Percentiles rank a stretch among this genome's conserved stretches.
Evolutionary conservation across 1,140 invertebrate species (phyloP).

Genomic region (Leptinotarsa lineolata): DNA sequence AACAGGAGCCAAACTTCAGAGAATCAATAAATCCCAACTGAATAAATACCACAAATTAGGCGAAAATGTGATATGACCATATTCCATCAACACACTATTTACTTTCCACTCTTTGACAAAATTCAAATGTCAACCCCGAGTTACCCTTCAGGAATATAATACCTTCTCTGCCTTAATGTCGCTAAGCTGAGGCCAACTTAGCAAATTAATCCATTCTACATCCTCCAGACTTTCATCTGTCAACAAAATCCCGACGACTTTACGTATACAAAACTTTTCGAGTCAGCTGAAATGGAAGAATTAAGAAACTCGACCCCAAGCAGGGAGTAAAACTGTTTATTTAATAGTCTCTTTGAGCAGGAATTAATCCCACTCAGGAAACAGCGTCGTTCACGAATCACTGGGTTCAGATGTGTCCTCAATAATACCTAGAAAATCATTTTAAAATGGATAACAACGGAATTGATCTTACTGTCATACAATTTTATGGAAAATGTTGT

Average conservation of each 20-base stretch:
- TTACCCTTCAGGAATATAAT: background rate
- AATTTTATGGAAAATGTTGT: too few relatives aligned
- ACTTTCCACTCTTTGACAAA: too few relatives aligned
- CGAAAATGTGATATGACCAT: too few relatives aligned
- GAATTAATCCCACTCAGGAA: background rate
- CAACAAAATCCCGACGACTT: background rate
- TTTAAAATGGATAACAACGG: too few relatives aligned
- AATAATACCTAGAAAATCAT: too few relatives aligned
- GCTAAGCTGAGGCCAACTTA: background rate
- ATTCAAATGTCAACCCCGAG: too few relatives aligned
- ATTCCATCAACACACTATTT: too few relatives aligned
- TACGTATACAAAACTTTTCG: background rate
- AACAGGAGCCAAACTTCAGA: too few relatives aligned
- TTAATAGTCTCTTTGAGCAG: slow-evolving; percentile 3
- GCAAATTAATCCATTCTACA: slow-evolving; percentile 3
- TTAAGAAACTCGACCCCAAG: background rate
- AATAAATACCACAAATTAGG: too few relatives aligned
- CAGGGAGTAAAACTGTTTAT: slow-evolving; percentile 5
- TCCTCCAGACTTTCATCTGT: slow-evolving; percentile 2
- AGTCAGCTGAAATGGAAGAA: slow-evolving; percentile 5
- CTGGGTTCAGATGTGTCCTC: too few relatives aligned
- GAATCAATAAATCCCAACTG: too few relatives aligned
- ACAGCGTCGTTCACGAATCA: background rate
- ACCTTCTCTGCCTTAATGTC: background rate
- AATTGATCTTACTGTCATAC: too few relatives aligned